Percentiles rank a stretch among this genome's conserved stretches.
Evolutionary conservation across 2,113 vertebrate species (phyloP).

Genomic region (Ciconia boyciana): DNA sequence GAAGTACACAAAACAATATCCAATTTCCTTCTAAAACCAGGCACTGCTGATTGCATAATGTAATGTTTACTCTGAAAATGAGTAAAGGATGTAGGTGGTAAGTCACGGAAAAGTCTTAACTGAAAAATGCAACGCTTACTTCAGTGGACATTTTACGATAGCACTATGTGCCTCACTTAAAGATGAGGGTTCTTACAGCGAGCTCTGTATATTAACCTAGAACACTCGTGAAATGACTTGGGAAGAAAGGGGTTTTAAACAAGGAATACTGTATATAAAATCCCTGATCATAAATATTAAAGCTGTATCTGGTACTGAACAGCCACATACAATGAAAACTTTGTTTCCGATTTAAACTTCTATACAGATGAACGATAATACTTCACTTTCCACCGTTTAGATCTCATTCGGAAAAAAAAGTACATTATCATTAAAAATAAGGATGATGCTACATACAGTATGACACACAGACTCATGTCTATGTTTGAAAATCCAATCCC

Average conservation of each 20-base stretch:
- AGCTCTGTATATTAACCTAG: neutral
- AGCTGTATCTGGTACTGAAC: conserved; percentile 1
- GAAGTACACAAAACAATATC: neutral
- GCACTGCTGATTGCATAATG: neutral
- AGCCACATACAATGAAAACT: neutral
- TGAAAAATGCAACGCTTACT: neutral
- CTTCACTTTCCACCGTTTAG: conserved; percentile 82
- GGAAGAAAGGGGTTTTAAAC: neutral
- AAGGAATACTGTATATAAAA: conserved; percentile 38
- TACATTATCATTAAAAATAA: conserved; percentile 93
- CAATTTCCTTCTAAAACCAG: neutral
- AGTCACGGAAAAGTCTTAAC: neutral
- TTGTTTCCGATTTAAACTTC: neutral
- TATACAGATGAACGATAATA: conserved; percentile 75
- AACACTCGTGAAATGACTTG: neutral
- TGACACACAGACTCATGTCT: conserved; percentile 95
- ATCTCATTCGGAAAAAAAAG: conserved; percentile 89
- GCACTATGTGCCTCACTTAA: neutral
- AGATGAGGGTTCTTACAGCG: neutral
- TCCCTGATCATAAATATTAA: conserved; percentile 65
- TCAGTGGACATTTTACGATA: neutral
- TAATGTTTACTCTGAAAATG: conserved; percentile 5
- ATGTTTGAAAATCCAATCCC: conserved; percentile 88
- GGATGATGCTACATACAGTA: conserved; percentile 87
- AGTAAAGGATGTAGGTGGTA: neutral